Evolutionary conservation across 92 coral and sea anemone genomes (phyloP).

Genomic region (Actinostola sp.): DNA sequence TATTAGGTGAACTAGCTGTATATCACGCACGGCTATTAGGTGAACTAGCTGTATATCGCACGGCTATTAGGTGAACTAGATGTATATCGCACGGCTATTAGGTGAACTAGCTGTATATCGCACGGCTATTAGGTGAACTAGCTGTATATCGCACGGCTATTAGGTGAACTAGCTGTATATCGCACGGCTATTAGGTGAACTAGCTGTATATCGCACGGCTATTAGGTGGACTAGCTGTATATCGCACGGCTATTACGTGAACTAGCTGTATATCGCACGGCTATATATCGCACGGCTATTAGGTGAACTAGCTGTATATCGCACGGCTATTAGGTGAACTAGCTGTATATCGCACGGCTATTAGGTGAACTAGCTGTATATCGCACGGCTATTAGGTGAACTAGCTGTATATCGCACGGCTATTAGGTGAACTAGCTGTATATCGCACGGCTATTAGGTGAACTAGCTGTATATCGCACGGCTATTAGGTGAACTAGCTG

Average conservation of each 20-base stretch:
- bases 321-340: neutral
- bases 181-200: neutral
- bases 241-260: neutral
- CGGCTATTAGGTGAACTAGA: neutral
- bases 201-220: constrained; percentile 1
- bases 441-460: neutral
- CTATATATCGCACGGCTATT: constrained; percentile 6
- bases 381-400: neutral
- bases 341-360: constrained; percentile 7
- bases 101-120: neutral
- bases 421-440: neutral
- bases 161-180: neutral
- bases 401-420: neutral
- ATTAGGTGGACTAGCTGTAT: neutral
- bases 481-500: neutral
- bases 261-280: too few relatives aligned
- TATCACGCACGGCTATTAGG: neutral
- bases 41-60: neutral
- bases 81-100: constrained; percentile 6
- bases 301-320: neutral
- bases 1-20: too few relatives aligned
- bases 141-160: constrained; percentile 9
- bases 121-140: neutral
- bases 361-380: neutral
- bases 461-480: neutral